Evolutionary conservation across 2,888 invertebrate genomes (phyloP), one percentile per base, ranked within the genome.

Genomic region (Caenorhabditis macrosperma): DNA sequence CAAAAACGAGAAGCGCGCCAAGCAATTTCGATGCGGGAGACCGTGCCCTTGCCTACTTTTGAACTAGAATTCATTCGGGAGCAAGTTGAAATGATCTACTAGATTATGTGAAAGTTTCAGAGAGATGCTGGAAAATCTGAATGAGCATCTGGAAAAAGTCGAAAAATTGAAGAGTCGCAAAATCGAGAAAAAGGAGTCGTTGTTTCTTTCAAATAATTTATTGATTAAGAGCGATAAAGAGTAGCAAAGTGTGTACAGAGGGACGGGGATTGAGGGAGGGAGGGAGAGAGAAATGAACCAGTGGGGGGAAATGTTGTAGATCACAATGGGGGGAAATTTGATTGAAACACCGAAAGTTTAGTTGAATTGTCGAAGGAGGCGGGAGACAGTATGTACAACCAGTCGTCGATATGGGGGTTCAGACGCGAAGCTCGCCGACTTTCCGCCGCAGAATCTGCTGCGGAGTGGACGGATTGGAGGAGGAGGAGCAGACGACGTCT

Each of bases 371-470:
- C 9, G 20, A 38, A n/a, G 17, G 38, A 59, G 22, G 15, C 17
- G 41, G 24, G 15, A 38, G 24, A 9, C 9, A 20, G 17, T 28
- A 61, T 46, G 17, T 71, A 63, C 71, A 71, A 71, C 60, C 57
- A 17, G 69, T 61, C 9, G 22, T 30, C 28, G 54, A 69, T 54
- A 69, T 69, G 60, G 44, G 41, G 12, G 26, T 33, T 64, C 30
- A 72, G 17, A 78, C 66, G 26, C 69, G 64, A n/a, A 78, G 71
- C 35, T 78, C 78, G 50, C 78, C 78, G 46, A 78, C 50, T 67
- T 78, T 78, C 38, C 78, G 66, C 17, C 64, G 71, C 9, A 72
- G 35, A 22, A 75, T 59, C 15, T 50, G 59, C 28, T 66, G 74
- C 10, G 74, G 74, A 52, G 74, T 66, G 38, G 74, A 22, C 41